Percentiles rank a stretch among this genome's conserved stretches.
These are phyloP conservation scores for Elymnias hypermnestra DNA, from an alignment of 1,140 invertebrate genomes.

Conservation along the genomic window DNA sequence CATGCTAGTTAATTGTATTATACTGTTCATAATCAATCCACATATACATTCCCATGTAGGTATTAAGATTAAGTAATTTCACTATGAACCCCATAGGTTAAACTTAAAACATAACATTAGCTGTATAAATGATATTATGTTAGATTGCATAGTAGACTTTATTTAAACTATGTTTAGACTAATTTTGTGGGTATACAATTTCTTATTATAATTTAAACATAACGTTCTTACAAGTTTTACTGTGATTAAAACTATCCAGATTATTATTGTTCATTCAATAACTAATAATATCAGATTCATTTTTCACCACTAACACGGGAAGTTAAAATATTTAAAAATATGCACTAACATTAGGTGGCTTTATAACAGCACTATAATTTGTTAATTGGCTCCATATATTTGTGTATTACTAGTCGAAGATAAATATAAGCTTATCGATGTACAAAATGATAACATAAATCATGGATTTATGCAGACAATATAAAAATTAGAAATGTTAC, in stretches of 20 bases:
- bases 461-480: slow-evolving; percentile 40
- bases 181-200: no score
- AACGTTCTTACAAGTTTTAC: no score
- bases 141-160: no score
- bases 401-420: slow-evolving; percentile 27
- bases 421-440: slow-evolving; percentile 12
- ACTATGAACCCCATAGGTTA: slow-evolving; percentile 31
- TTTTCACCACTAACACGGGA: slow-evolving; percentile 18
- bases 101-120: neutral
- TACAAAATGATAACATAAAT: slow-evolving; percentile 24
- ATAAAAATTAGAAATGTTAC: slow-evolving; percentile 26
- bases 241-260: no score
- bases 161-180: no score
- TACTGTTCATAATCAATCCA: slow-evolving; percentile 21
- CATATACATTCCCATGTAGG: slow-evolving; percentile 49
- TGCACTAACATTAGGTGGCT: slow-evolving; percentile 41
- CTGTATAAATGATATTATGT: neutral
- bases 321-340: slow-evolving; percentile 3
- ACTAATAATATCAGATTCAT: no score
- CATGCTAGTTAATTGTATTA: slow-evolving; percentile 33
- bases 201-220: no score
- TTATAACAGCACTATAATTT: slow-evolving; percentile 29
- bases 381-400: slow-evolving; percentile 14
- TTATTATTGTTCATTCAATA: no score
- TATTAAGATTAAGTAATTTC: slow-evolving; percentile 23